A percentile compares a stretch with the other conserved stretches of the same genome.
phyloP scores from a whole-genome alignment of 2,113 vertebrate species.

The Phasianus colchicus region DNA sequence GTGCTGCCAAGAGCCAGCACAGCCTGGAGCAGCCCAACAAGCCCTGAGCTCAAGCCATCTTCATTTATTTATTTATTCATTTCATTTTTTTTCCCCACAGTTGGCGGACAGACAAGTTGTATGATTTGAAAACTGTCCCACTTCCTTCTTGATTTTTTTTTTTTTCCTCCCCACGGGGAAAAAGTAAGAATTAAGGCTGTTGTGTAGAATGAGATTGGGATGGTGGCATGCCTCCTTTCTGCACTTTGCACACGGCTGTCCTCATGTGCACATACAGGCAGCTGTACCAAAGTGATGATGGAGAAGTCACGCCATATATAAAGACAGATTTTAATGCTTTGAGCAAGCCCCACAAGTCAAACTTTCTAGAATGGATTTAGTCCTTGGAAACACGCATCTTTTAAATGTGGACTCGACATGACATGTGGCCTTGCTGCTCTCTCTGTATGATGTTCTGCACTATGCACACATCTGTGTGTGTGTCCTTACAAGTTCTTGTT shows the following conservation, averaged over 20 bases:
- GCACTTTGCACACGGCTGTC: neutral
- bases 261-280: neutral
- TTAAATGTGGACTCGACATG: neutral
- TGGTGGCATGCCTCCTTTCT: neutral
- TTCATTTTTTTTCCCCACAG: neutral
- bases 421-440: slow-evolving; percentile 21
- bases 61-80: neutral
- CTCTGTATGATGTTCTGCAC: neutral
- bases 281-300: rapidly evolving
- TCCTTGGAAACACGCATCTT: neutral
- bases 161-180: neutral
- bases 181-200: neutral
- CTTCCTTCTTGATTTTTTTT: neutral
- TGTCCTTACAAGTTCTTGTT: neutral
- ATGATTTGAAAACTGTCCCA: neutral
- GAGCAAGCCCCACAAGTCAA: neutral
- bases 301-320: neutral
- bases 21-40: neutral
- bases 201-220: neutral
- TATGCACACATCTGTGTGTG: neutral
- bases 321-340: neutral
- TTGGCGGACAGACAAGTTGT: neutral
- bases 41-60: neutral
- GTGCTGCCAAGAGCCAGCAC: neutral
- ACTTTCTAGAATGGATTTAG: neutral